These are phyloP conservation scores for Iselma pallidipennis DNA, from an alignment of 2,888 invertebrate genomes.

Conservation along the genomic window DNA sequence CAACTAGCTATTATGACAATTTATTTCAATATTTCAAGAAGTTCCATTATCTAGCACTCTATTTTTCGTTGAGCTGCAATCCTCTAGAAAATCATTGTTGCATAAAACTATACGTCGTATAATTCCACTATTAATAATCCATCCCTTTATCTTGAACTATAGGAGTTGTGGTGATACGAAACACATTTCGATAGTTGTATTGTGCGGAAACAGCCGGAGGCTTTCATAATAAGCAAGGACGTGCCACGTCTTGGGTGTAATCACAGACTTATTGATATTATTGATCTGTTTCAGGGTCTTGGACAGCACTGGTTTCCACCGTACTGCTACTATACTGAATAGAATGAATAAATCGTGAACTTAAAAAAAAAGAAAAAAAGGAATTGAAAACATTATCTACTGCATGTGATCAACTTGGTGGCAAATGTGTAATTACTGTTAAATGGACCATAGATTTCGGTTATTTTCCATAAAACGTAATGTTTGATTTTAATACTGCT, in stretches of 20 bases:
- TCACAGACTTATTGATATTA: slow-evolving; percentile 37
- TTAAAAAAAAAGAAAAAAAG: too few species aligned
- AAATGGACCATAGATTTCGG: slow-evolving; percentile 17
- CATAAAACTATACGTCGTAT: too few species aligned
- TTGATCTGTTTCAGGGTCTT: slow-evolving; percentile 37
- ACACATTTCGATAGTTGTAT: slow-evolving; percentile 6
- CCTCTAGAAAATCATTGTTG: too few species aligned
- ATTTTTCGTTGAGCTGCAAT: too few species aligned
- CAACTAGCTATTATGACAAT: neutral
- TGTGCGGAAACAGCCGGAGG: slow-evolving; percentile 23
- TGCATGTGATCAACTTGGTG: slow-evolving; percentile 19
- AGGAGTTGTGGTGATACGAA: neutral
- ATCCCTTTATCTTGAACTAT: too few species aligned
- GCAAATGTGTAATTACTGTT: slow-evolving; percentile 19
- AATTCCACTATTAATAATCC: too few species aligned
- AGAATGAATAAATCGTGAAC: too few species aligned
- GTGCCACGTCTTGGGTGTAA: slow-evolving; percentile 31
- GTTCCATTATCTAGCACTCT: too few species aligned
- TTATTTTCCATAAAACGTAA: neutral
- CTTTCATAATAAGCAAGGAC: slow-evolving; percentile 29
- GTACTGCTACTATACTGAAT: too few species aligned
- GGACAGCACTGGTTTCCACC: slow-evolving; percentile 20
- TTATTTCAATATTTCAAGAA: too few species aligned
- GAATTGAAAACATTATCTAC: slow-evolving; percentile 3
- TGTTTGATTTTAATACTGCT: slow-evolving; percentile 3